Percentiles rank a stretch among this genome's conserved stretches.
Conservation (phyloP, 2,797 vertebrate species). For the Oreortyx pictus region DNA sequence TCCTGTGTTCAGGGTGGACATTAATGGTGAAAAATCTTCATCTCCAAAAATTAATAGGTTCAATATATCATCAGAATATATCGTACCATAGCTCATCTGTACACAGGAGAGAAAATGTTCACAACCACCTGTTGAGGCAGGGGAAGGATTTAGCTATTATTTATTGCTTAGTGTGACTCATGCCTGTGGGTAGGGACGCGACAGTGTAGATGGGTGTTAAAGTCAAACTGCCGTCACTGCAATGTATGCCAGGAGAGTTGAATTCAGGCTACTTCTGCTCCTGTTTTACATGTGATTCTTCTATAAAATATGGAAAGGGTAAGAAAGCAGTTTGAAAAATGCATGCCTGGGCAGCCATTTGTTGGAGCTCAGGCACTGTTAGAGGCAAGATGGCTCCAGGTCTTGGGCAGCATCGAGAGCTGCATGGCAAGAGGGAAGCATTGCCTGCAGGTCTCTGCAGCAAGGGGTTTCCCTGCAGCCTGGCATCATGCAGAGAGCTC, state of each 20-base stretch:
- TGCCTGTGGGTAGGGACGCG: constrained; percentile 20
- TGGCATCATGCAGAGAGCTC: constrained; percentile 25
- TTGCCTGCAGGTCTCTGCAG: neutral
- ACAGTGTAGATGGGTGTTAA: constrained; percentile 36
- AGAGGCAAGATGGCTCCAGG: neutral
- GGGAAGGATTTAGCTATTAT: constrained; percentile 33
- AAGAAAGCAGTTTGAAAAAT: constrained; percentile 6
- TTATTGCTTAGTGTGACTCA: constrained; percentile 59
- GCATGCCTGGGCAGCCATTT: neutral
- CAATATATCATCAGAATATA: constrained; percentile 29
- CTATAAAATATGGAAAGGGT: neutral
- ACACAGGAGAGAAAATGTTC: constrained; percentile 32
- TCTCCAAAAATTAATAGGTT: constrained; percentile 27
- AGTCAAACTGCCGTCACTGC: constrained; percentile 11
- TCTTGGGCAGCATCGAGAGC: neutral
- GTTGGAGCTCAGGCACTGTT: neutral
- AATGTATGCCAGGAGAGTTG: constrained; percentile 51
- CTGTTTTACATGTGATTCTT: constrained; percentile 9
- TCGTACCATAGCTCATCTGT: neutral
- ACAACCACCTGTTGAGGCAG: constrained; percentile 30
- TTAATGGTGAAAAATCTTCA: constrained; percentile 27
- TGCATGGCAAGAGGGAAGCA: neutral
- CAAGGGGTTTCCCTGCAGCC: constrained; percentile 47
- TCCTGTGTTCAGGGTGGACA: neutral
- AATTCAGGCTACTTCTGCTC: constrained; percentile 47